Evolutionary conservation across 2,888 invertebrate genomes (phyloP).

Genomic region (Perizoma flavofasciatum): DNA sequence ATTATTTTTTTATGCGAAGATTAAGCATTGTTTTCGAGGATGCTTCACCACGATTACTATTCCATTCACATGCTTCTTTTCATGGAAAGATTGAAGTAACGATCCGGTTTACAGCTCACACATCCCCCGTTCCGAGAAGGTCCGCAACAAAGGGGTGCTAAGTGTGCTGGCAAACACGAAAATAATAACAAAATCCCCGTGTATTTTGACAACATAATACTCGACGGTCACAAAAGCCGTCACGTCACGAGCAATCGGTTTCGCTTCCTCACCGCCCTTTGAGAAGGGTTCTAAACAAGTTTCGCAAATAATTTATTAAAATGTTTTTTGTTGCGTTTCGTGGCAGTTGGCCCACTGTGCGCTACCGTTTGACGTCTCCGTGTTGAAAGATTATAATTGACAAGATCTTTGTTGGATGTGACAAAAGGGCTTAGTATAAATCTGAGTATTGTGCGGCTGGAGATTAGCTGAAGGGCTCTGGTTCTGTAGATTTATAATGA

Average conservation of each 20-base stretch:
- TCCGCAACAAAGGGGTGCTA: slow-evolving; percentile 77
- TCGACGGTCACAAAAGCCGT: slow-evolving; percentile 78
- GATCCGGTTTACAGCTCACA: slow-evolving; percentile 66
- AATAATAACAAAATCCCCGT: slow-evolving; percentile 83
- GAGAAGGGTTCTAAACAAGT: slow-evolving; percentile 77
- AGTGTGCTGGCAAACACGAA: slow-evolving; percentile 82
- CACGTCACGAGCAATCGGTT: slow-evolving; percentile 82
- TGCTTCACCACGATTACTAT: slow-evolving; percentile 64
- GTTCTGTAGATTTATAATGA: slow-evolving; percentile 54
- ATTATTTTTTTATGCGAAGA: slow-evolving; percentile 45
- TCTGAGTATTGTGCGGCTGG: slow-evolving; percentile 67
- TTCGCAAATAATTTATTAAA: slow-evolving; percentile 82
- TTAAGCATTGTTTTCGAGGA: slow-evolving; percentile 61
- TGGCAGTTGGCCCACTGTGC: slow-evolving; percentile 64
- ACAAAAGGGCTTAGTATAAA: slow-evolving; percentile 76
- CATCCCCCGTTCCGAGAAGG: slow-evolving; percentile 76
- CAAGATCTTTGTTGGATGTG: slow-evolving; percentile 78
- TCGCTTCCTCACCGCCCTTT: slow-evolving; percentile 77
- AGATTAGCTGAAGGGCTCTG: slow-evolving; percentile 66
- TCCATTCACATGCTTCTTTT: slow-evolving; percentile 72
- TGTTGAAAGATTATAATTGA: slow-evolving; percentile 82
- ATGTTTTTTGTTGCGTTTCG: slow-evolving; percentile 57
- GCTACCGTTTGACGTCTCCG: slow-evolving; percentile 78
- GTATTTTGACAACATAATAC: slow-evolving; percentile 84
- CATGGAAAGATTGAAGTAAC: slow-evolving; percentile 72